Evolutionary conservation across 2,888 invertebrate genomes (phyloP).

Genomic region (Agrochola circellaris): DNA sequence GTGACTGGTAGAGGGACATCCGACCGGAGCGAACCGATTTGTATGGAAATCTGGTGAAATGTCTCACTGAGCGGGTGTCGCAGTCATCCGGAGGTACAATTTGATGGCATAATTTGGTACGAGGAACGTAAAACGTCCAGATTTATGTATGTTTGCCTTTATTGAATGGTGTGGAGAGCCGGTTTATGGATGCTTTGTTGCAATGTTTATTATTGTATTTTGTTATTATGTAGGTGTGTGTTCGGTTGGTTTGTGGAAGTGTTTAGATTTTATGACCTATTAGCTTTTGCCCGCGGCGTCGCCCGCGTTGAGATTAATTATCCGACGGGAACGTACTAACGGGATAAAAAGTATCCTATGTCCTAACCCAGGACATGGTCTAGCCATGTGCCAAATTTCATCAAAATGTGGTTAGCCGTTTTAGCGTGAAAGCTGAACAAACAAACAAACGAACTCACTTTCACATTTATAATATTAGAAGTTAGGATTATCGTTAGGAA

Average conservation of each 20-base stretch:
- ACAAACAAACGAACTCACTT: no score
- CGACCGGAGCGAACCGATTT: constrained; percentile 87
- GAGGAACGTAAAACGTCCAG: constrained; percentile 84
- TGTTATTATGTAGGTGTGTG: constrained; percentile 37
- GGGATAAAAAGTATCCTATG: no score
- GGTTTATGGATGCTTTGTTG: constrained; percentile 75
- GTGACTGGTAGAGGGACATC: constrained; percentile 74
- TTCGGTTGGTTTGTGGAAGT: constrained; percentile 13
- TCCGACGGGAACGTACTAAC: no score
- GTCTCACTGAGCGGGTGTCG: constrained; percentile 79
- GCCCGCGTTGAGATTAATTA: no score
- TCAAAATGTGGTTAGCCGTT: no score
- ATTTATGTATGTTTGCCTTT: constrained; percentile 87
- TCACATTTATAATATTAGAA: no score
- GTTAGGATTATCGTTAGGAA: no score
- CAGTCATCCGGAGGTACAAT: constrained; percentile 81
- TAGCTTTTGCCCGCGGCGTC: no score
- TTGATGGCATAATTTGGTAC: constrained; percentile 89
- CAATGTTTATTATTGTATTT: constrained; percentile 63
- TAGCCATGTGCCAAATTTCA: no score
- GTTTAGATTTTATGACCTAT: constrained; percentile 2
- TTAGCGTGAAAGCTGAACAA: no score
- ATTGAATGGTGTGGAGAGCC: constrained; percentile 86
- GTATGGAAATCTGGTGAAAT: constrained; percentile 87
- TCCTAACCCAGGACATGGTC: no score